A percentile compares a stretch with the other conserved stretches of the same genome.
phyloP scores from a whole-genome alignment of 2,888 invertebrate species.

The Lithophane leautieri region DNA sequence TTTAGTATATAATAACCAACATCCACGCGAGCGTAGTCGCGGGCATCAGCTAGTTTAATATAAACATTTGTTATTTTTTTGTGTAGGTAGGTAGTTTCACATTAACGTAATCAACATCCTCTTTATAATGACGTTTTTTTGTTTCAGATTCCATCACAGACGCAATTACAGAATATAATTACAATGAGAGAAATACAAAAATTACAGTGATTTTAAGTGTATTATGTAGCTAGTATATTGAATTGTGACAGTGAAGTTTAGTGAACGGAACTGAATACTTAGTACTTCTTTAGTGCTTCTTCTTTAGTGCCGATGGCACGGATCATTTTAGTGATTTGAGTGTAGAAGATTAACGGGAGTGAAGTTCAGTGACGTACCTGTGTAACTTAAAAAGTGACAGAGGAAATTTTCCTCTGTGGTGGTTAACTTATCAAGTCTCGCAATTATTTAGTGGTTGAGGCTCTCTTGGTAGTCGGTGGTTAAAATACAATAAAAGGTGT shows the following conservation, averaged over 20 bases:
- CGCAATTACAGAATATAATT: slow-evolving; percentile 21
- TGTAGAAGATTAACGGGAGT: slow-evolving; percentile 19
- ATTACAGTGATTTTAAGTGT: slow-evolving; percentile 10
- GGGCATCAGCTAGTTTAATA: not conserved
- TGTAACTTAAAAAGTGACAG: not conserved
- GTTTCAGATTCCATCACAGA: slow-evolving; percentile 52
- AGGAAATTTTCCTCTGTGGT: not conserved
- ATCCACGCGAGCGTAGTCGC: no score
- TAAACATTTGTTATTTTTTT: not conserved
- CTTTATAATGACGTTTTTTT: slow-evolving; percentile 45
- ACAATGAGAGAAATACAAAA: slow-evolving; percentile 32
- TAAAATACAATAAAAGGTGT: not conserved
- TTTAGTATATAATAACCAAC: no score
- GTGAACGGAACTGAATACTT: slow-evolving; percentile 11
- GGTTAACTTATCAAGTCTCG: no score
- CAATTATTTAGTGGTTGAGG: no score
- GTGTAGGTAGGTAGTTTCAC: not conserved
- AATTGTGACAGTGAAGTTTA: slow-evolving; percentile 33
- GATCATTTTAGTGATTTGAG: slow-evolving; percentile 3
- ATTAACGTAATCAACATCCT: slow-evolving; percentile 9
- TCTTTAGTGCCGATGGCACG: not conserved
- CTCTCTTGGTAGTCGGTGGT: not conserved
- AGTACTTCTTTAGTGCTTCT: not conserved
- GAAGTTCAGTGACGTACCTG: slow-evolving; percentile 23
- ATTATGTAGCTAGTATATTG: slow-evolving; percentile 1